A percentile compares a stretch with the other conserved stretches of the same genome.
phyloP scores from a whole-genome alignment of 2,113 vertebrate species.

The Sclerurus mexicanus region DNA sequence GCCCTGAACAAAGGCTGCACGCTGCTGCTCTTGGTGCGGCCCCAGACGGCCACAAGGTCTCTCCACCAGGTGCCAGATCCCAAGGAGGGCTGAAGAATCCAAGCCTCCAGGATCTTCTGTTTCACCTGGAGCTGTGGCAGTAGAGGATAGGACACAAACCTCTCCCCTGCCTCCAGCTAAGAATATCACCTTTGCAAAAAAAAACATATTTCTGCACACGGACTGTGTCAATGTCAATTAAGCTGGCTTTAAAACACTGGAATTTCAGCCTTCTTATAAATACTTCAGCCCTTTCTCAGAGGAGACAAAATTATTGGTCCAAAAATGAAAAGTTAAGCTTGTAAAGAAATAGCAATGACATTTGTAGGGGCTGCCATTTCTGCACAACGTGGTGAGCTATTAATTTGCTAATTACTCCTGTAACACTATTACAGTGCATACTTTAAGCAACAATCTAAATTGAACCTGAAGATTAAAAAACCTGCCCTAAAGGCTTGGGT shows the following conservation, averaged over 20 bases:
- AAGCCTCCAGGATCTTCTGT: neutral
- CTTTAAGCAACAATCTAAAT: conserved; percentile 5
- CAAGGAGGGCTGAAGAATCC: neutral
- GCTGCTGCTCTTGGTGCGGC: neutral
- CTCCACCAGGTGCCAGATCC: neutral
- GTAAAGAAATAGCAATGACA: neutral
- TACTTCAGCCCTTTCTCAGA: neutral
- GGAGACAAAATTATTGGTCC: neutral
- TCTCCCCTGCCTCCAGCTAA: neutral
- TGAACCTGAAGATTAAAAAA: conserved; percentile 7
- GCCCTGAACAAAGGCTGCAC: neutral
- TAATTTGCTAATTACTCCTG: conserved; percentile 18
- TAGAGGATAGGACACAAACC: neutral
- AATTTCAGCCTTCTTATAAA: neutral
- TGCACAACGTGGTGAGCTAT: neutral
- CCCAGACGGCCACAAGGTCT: neutral
- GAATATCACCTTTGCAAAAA: neutral
- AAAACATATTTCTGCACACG: neutral
- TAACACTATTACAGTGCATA: neutral
- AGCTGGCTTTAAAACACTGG: neutral
- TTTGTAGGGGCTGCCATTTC: conserved; percentile 4
- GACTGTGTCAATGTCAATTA: neutral
- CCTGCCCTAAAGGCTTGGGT: neutral
- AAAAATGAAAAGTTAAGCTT: neutral
- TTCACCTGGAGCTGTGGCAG: neutral